Conservation (phyloP, 2,797 vertebrate genomes). For the Oreortyx pictus region DNA sequence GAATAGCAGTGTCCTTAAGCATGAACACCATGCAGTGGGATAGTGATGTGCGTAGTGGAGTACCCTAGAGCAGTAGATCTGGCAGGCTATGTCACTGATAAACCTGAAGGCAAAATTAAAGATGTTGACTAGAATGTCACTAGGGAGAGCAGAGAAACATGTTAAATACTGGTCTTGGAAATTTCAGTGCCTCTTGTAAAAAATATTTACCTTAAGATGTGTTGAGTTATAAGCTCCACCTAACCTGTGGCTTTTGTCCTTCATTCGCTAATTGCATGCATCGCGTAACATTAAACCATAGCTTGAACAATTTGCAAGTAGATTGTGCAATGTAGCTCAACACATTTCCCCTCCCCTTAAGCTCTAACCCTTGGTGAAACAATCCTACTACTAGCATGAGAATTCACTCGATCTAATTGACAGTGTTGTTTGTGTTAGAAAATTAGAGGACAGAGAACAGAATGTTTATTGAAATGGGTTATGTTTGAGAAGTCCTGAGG, state of each 20-base stretch:
- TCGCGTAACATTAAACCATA: constrained; percentile 55
- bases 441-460: constrained; percentile 22
- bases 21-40: background rate
- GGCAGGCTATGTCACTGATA: background rate
- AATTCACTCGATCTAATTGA: constrained; percentile 69
- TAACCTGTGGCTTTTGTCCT: background rate
- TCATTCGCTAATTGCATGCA: constrained; percentile 23
- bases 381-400: constrained; percentile 58
- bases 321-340: background rate
- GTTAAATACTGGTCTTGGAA: background rate
- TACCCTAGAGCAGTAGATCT: background rate
- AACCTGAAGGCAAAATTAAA: background rate
- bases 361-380: constrained; percentile 30
- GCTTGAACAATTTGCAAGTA: constrained; percentile 24
- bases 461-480: constrained; percentile 36
- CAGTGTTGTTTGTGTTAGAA: constrained; percentile 62
- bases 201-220: background rate
- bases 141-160: background rate
- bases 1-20: background rate
- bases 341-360: background rate
- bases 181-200: background rate
- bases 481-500: constrained; percentile 59
- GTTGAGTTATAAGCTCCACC: background rate
- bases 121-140: background rate
- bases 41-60: background rate